Evolutionary conservation across 2,888 invertebrate species (phyloP), one percentile per base, ranked within the genome.

Genomic region (Drosophila robusta): DNA sequence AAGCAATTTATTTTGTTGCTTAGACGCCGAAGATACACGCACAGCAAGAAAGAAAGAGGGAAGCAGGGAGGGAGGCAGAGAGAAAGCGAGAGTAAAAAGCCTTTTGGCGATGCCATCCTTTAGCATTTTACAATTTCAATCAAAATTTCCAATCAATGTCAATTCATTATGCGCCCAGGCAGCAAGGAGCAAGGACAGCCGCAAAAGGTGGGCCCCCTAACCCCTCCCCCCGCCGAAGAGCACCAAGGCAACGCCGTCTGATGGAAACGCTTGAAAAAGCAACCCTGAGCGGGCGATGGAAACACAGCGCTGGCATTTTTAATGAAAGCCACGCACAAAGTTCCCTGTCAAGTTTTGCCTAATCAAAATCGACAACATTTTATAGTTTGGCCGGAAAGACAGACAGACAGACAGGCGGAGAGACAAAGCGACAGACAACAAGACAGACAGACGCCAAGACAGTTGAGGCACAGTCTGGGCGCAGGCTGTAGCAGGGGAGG

Each of bases 121-220:
- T 45, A 55, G 68, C 63, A 72, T 77, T 79, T 79, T 65, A 74
- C 77, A 87, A 87, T 90, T 90, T 83, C 90, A 90, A 90, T 91
- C 90, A 91, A 90, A 91, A 90, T 91, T 91, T 90, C 90, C 91
- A 90, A 91, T 90, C 90, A 90, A 91, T 90, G 90, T 91, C 90
- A 90, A 91, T 90, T 91, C 90, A 89, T 89, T 89, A 89, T 79
- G 87, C 78, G 75, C 63, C 46, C 67, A 67, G 62, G 29, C 47
- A 57, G 55, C 26, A 32, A 38, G 39, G 24, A 41, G 29, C 34
- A 47, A 51, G 56, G 55, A 70, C 38, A 51, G 73, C 78, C 75
- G 42, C 75, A 76, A 78, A 73, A 76, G 70, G 64, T 70, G 54
- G 49, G n/a, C 24, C 47, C 34, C 54, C 50, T 11, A 55, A 44